Evolutionary conservation across 2,888 invertebrate species (phyloP), one percentile per base, ranked within the genome.

Genomic region (Enchytraeus crypticus): DNA sequence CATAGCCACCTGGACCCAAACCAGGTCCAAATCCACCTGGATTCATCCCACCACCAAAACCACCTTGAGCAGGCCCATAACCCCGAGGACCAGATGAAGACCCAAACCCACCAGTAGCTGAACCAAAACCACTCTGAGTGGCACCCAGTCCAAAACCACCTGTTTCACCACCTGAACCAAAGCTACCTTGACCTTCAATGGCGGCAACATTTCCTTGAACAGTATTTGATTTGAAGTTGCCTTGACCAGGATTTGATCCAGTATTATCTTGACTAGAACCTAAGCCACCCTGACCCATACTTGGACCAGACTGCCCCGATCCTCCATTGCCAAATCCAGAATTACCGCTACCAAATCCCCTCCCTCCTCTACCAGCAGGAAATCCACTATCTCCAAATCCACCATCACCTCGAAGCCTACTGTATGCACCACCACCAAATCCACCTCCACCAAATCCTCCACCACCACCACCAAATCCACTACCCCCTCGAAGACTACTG

Each of bases 1-100:
- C n/a, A n/a, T n/a, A 55, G 21, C 58, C 60, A 18, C 27, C 11
- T 18, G 46, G 34, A 18, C 53, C 21, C 38, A 47, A 21, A 18
- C 58, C 38, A 53, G 32, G 26, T 5, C 57, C 49, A 21, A n/a
- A 21, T 33, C 55, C 46, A 14, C 43, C 53, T 38, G 57, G 57
- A 38, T 64, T 34, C 3, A 64, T 59, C 32, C 70, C 64, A 29
- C 64, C 59, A 33, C 64, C 64, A 27, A 59, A 23, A n/a, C 53
- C 43, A 27, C 62, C 60, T n/a, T 26, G n/a, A 5, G 61, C 57
- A 27, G 60, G 23, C 5, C 57, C 21, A 32, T 53, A 33, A 26
- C 47, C 21, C 32, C 54, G 34, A 30, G 60, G 47, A 23, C 56
- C 38, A 45, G 57, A 49, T 32, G 57, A 33, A 11, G 30, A 46